Evolutionary conservation across 2,888 invertebrate species (phyloP).

Genomic region (Micoletzkya japonica): DNA sequence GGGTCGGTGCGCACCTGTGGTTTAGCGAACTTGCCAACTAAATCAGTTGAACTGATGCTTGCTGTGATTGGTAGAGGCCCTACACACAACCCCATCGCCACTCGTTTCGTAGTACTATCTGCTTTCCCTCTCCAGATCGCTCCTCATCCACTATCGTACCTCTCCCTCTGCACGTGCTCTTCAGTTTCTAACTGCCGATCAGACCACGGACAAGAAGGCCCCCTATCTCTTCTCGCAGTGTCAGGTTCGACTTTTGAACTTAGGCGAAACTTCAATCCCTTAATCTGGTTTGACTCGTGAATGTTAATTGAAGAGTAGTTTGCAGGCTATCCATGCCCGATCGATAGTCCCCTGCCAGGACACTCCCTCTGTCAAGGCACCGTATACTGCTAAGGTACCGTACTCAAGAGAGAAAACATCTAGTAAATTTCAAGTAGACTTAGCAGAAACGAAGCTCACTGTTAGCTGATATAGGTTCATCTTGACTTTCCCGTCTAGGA

Average conservation of each 20-base stretch:
- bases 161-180: constrained; percentile 78
- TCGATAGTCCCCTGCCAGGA: constrained; percentile 89
- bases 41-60: too few relatives aligned
- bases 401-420: too few relatives aligned
- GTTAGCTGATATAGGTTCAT: too few relatives aligned
- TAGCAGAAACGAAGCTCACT: too few relatives aligned
- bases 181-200: constrained; percentile 83
- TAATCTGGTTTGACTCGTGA: not conserved
- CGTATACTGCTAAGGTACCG: constrained; percentile 74
- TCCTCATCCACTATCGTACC: constrained; percentile 76
- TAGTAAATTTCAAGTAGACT: too few relatives aligned
- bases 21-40: too few relatives aligned
- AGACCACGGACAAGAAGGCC: constrained; percentile 79
- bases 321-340: constrained; percentile 79
- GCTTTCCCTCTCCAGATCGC: constrained; percentile 11
- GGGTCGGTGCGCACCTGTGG: too few relatives aligned
- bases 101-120: not conserved
- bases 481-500: too few relatives aligned
- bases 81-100: too few relatives aligned
- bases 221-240: constrained; percentile 76
- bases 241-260: constrained; percentile 42
- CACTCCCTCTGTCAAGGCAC: constrained; percentile 83
- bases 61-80: too few relatives aligned
- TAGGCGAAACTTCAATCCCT: too few relatives aligned
- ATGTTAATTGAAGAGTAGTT: not conserved